Evolutionary conservation across 2,797 vertebrate species (phyloP), one percentile per base, ranked within the genome.

Genomic region (Sitta carolinensis): DNA sequence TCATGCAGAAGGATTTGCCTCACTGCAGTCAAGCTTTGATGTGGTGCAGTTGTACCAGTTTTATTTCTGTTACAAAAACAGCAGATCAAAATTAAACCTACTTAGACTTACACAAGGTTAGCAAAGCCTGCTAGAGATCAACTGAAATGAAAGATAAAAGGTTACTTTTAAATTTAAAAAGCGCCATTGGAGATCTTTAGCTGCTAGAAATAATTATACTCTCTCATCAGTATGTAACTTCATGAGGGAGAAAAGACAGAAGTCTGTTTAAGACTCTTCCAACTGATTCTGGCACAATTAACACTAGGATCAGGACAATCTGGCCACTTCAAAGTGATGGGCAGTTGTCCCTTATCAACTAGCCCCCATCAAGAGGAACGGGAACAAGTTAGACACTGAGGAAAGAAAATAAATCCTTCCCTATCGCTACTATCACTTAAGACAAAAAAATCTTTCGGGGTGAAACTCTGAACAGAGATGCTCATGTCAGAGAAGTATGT

Each of bases 251-350:
- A 84, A 91, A 90, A 52, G 18, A 75, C 5, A 86, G 17, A 70
- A 32, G 72, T 55, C 40, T 69, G 26, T 58, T 61, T 45, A 73
- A 84, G 55, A 38, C 29, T 61, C 50, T 75, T 82, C 32, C 38
- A 2, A 36, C n/a, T 21, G 30, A 52, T 74, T 76, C 70, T 48
- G 27, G 48, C n/a, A 73, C 29, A 84, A 47, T 10, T 2, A 43
- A n/a, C 20, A 27, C 59, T 55, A 77, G 0, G 0, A 59, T 54
- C 26, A 55, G 66, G 27, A 72, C 43, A 73, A 54, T 2, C 5
- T 47, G 45, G 36, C 23, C 38, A 57, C 54, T 57, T 73, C n/a
- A 62, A 40, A 78, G 47, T 3, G 20, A 68, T 20, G 47, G 47
- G 5, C 45, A 34, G 69, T 10, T 3, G 0, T 7, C 51, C 27